These are phyloP conservation scores for Pectinophora gossypiella DNA, from an alignment of 1,140 invertebrate species.

Conservation along the genomic window DNA sequence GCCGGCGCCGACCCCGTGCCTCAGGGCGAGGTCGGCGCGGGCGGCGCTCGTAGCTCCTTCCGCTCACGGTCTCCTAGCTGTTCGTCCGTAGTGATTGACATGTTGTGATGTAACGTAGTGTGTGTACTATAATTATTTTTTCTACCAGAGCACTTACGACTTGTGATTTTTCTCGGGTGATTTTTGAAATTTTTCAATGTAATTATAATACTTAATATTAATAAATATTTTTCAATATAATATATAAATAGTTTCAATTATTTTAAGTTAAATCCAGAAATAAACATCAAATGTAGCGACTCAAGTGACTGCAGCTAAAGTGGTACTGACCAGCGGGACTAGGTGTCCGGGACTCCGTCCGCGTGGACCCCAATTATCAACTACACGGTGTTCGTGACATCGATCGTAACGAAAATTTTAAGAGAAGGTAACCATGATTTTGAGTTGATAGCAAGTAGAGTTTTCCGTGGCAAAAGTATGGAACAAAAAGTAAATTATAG, in stretches of 20 bases:
- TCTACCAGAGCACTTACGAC: conserved; percentile 32
- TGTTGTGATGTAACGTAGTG: conserved; percentile 23
- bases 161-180: conserved; percentile 34
- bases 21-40: neutral
- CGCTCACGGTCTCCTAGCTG: conserved; percentile 8
- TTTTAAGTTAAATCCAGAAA: conserved; percentile 21
- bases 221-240: conserved; percentile 34
- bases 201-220: conserved; percentile 6
- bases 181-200: conserved; percentile 47
- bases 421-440: too few species aligned
- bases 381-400: too few species aligned
- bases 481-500: too few species aligned
- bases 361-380: too few species aligned
- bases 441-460: too few species aligned
- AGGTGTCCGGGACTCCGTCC: too few species aligned
- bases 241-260: conserved; percentile 1
- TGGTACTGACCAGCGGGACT: too few species aligned
- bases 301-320: too few species aligned
- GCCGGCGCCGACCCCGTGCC: neutral
- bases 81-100: conserved; percentile 24
- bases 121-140: conserved; percentile 20
- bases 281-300: neutral
- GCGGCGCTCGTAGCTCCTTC: conserved; percentile 1
- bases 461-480: too few species aligned
- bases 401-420: too few species aligned